A percentile compares a stretch with the other conserved stretches of the same genome.
Evolutionary conservation across 2,888 invertebrate species (phyloP).

Genomic region (Lathronympha strigana): DNA sequence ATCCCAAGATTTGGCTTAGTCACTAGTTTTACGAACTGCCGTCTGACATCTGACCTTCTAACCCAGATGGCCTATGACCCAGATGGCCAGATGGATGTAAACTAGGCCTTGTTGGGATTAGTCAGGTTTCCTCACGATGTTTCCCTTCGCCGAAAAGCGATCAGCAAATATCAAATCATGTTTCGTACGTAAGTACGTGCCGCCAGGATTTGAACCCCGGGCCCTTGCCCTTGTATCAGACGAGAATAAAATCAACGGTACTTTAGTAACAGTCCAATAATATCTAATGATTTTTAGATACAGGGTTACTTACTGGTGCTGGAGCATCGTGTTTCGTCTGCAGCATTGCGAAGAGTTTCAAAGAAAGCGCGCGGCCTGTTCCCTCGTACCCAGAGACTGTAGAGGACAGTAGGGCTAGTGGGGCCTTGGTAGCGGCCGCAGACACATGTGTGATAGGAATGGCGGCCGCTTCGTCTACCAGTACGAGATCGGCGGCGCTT

Average conservation of each 20-base stretch:
- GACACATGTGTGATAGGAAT: slow-evolving; percentile 97
- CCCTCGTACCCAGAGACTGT: slow-evolving; percentile 99
- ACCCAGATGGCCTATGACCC: too few relatives aligned
- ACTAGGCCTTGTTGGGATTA: too few relatives aligned
- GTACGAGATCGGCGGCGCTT: slow-evolving; percentile 96
- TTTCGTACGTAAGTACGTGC: too few relatives aligned
- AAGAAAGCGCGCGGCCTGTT: slow-evolving; percentile 96
- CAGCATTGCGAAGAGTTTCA: slow-evolving; percentile 97
- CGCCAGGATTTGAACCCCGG: too few relatives aligned
- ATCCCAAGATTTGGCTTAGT: too few relatives aligned
- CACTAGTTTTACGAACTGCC: too few relatives aligned
- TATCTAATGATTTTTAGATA: slow-evolving; percentile 60
- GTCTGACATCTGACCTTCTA: too few relatives aligned
- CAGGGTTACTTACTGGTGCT: slow-evolving; percentile 76
- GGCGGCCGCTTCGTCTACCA: slow-evolving; percentile 99
- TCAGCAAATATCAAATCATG: too few relatives aligned
- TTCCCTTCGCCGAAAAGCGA: too few relatives aligned
- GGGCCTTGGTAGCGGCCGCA: slow-evolving; percentile 93
- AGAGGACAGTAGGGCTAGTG: slow-evolving; percentile 97
- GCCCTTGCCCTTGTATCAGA: slow-evolving; percentile 99
- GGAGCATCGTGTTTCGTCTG: slow-evolving; percentile 85
- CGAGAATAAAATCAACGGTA: slow-evolving; percentile 96
- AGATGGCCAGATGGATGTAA: too few relatives aligned
- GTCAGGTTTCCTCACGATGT: too few relatives aligned
- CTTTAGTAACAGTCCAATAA: slow-evolving; percentile 92